Base-by-base conservation (phyloP, 2,888 invertebrate species). In the Tromatobia lineatoria region DNA sequence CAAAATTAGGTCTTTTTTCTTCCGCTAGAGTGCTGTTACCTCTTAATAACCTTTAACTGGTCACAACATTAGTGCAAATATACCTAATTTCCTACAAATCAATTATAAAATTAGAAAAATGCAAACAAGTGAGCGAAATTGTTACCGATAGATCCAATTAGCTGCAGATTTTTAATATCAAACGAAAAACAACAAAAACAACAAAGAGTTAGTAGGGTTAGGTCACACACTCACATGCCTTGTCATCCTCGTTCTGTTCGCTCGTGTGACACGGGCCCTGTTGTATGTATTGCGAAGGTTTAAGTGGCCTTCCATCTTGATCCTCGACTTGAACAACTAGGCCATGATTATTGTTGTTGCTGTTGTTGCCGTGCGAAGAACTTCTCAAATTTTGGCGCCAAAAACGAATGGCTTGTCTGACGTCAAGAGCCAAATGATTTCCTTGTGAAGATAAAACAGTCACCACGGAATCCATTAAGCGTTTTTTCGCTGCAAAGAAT, bases 291-390 rank as follows among this genome's bases (percentile, higher is more conserved):
- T 93, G 92, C 82, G 94, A 92, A 0, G 95, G 95, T 82, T 94
- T 94, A 73, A 95, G 89, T 1, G 94, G 90, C 80, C 93, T 94
- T 7, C 95, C 95, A 73, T 95, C 95, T 90, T 95, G 95, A 90
- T 96, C 95, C 90, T 95, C 95, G 25, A 96, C 95, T 87, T 95
- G 94, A n/a, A 96, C 93, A 15, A 94, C 94, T 80, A 95, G 88
- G 0, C 95, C 95, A 73, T 93, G 93, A 86, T 93, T 93, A 90
- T 91, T 94, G 73, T 88, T 86, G 57, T 81, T 82, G 73, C 88
- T 88, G 38, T 38, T n/a, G 38, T 34, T 61, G 61, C 42, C 38
- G 20, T 64, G 64, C 18, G 64, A 18, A 59, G 85, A 64, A 82
- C 70, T 87, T 84, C 88, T 85, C 10, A 86, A 80, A 83, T 85